Base-by-base conservation (phyloP, 2,888 invertebrate genomes). In the Eubasilissa splendida region DNA sequence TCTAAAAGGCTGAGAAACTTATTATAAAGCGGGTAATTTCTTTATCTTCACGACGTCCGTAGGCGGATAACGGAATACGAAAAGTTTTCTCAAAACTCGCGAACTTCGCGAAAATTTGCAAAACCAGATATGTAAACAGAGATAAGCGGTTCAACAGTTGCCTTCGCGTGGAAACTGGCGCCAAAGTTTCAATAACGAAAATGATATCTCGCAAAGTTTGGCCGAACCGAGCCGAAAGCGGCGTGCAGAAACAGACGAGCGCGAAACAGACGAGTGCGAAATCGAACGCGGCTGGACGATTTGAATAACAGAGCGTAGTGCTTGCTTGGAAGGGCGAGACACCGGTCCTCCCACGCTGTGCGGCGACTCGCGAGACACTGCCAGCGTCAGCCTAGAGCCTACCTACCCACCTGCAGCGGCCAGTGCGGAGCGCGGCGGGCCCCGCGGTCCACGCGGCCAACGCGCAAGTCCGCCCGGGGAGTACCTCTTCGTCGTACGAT, bases 291-390 rank as follows among this genome's bases (percentile, higher is more conserved):
- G 65, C 42, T 1, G 65, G 12, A 65, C 65, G 65, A 65, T 65
- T 9, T 53, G 70, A 70, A 53, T 70, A 70, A 54, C 42, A 73
- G n/a, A 56, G 56, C 71, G 56, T 12, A 7, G 56, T n/a, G 76
- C 53, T 33, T 52, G 78, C 12, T 54, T 56, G 74, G 76, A 52
- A 76, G 33, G 76, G 76, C 56, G 58, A 56, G 65, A 79, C 73
- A 76, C 82, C 80, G 80, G 82, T 82, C 77, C 82, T 80, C 82
- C 82, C 82, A 82, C 82, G 78, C 70, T 56, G 71, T 54, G 73
- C 77, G 82, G 71, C 76, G 54, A 76, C 75, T 79, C 82, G 82
- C 76, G 75, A 77, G 77, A 79, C 79, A 82, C 82, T 82, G 79
- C 59, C 58, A 12, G 50, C 22, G 71, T 42, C 33, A 68, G 75